Percentiles rank a stretch among this genome's conserved stretches.
Evolutionary conservation across 2,113 vertebrate genomes (phyloP).

Genomic region (Rhea pennata): DNA sequence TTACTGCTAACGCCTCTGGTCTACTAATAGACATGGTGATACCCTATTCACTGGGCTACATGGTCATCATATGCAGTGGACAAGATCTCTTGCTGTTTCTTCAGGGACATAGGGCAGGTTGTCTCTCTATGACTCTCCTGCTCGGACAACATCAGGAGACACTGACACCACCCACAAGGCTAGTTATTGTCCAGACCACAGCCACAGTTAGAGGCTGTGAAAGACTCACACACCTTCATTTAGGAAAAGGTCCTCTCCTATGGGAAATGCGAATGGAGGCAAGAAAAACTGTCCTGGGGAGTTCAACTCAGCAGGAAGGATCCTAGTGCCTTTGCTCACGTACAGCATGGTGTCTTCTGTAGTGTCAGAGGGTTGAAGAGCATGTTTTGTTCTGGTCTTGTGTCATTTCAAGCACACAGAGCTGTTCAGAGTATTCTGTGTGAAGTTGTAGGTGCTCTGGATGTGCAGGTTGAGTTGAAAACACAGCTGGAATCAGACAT

Average conservation of each 20-base stretch:
- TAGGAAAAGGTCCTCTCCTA: neutral
- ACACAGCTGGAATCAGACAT: neutral
- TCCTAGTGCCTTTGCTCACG: neutral
- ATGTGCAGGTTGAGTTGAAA: neutral
- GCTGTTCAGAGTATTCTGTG: rapidly evolving
- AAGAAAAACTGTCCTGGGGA: neutral
- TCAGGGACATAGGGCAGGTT: neutral
- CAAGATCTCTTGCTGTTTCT: neutral
- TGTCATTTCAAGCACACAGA: neutral
- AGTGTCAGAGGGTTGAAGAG: neutral
- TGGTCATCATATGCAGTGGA: neutral
- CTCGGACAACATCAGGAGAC: neutral
- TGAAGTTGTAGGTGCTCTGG: neutral
- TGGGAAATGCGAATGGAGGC: neutral
- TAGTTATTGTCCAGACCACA: neutral
- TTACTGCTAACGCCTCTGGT: neutral
- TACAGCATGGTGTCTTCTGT: neutral
- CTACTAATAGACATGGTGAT: neutral
- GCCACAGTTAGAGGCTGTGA: neutral
- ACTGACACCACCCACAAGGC: neutral
- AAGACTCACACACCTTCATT: neutral
- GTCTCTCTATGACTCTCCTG: neutral
- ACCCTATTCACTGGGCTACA: neutral
- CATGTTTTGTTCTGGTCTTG: neutral
- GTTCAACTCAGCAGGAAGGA: neutral